Evolutionary conservation across 2,113 vertebrate genomes (phyloP).

Genomic region (Egretta garzetta): DNA sequence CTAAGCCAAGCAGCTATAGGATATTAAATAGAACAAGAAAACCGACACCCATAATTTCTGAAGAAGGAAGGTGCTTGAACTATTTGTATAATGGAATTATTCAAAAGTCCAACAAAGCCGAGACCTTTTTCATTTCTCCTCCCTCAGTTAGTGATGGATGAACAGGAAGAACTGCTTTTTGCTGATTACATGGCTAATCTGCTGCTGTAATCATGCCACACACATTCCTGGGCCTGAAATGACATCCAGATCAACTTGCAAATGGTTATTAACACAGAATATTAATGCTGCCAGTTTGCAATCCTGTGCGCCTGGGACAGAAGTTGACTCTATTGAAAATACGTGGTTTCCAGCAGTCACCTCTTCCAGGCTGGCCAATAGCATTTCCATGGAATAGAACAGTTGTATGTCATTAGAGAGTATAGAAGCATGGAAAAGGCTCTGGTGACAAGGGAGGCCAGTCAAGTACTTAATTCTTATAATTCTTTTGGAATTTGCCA

Average conservation of each 20-base stretch:
- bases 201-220: not conserved
- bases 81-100: not conserved
- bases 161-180: not conserved
- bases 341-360: not conserved
- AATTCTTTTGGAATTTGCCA: not conserved
- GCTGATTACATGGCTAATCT: not conserved
- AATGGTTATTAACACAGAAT: not conserved
- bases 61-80: not conserved
- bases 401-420: not conserved
- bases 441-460: not conserved
- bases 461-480: not conserved
- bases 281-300: not conserved
- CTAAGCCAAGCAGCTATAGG: not conserved
- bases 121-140: not conserved
- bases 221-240: not conserved
- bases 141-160: not conserved
- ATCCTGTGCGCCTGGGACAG: not conserved
- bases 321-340: not conserved
- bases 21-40: not conserved
- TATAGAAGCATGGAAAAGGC: not conserved
- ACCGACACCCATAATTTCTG: not conserved
- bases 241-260: not conserved
- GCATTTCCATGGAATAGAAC: not conserved
- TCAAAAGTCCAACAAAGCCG: not conserved
- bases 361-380: not conserved